phyloP scores from a whole-genome alignment of 2,888 invertebrate species.

The Drosophila mimetica region DNA sequence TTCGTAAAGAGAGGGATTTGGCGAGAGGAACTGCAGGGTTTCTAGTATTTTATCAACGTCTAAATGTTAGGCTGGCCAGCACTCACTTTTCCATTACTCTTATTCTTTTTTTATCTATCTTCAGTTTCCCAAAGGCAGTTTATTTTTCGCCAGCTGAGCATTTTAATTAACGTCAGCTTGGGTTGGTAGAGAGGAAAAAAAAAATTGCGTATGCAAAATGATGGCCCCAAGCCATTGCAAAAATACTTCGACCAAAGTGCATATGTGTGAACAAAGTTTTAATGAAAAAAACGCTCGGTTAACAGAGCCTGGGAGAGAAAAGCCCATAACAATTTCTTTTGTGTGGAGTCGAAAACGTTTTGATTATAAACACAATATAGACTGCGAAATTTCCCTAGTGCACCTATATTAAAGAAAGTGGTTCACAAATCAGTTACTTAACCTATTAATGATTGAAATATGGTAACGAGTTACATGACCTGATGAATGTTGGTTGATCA shows the following conservation, averaged over 20 bases:
- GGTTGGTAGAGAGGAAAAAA: neutral
- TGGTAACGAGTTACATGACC: neutral
- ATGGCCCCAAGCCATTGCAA: slow-evolving; percentile 40
- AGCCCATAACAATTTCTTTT: slow-evolving; percentile 14
- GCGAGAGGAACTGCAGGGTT: too few relatives aligned
- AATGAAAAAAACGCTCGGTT: slow-evolving; percentile 48
- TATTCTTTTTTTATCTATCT: slow-evolving; percentile 1
- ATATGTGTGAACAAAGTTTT: slow-evolving; percentile 50
- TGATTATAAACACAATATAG: neutral
- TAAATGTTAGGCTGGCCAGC: slow-evolving; percentile 9
- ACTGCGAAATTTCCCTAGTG: neutral
- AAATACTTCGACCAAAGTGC: slow-evolving; percentile 14
- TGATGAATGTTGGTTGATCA: neutral
- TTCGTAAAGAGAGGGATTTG: too few relatives aligned
- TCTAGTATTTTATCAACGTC: slow-evolving; percentile 25
- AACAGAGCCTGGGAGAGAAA: neutral
- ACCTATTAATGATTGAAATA: neutral
- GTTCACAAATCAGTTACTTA: neutral
- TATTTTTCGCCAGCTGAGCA: slow-evolving; percentile 38
- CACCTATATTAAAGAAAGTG: neutral
- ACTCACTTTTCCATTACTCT: neutral
- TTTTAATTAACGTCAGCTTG: slow-evolving; percentile 54
- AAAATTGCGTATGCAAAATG: slow-evolving; percentile 51
- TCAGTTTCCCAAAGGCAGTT: slow-evolving; percentile 20
- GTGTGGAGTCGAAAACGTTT: neutral